Evolutionary conservation across 1,140 invertebrate genomes (phyloP).

Genomic region (Brevipalpus yothersi): DNA sequence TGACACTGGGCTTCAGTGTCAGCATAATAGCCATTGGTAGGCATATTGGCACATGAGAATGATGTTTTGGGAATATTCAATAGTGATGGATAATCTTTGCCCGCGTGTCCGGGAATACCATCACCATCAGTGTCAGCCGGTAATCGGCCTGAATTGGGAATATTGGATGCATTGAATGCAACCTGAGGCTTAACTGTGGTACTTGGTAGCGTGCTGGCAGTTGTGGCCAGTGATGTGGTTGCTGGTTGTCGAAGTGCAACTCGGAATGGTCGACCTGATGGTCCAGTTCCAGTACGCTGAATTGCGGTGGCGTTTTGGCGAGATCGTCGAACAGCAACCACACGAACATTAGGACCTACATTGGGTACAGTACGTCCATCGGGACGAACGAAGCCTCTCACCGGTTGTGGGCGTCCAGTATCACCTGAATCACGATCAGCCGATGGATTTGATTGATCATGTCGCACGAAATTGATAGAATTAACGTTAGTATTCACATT

Average conservation of each 20-base stretch:
- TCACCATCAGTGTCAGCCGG: conserved; percentile 11
- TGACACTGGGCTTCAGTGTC: conserved; percentile 49
- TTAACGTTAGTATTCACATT: no score
- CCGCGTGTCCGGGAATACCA: conserved; percentile 14
- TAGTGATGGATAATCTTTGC: conserved; percentile 12
- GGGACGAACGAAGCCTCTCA: no score
- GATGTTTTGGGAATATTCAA: conserved; percentile 16
- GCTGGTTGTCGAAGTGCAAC: neutral
- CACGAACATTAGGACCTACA: no score
- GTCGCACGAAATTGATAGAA: no score
- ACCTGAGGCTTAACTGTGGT: neutral
- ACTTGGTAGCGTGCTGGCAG: neutral
- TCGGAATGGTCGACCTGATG: no score
- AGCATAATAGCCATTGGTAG: conserved; percentile 17
- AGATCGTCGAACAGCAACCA: no score
- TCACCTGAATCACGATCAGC: no score
- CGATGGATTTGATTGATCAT: no score
- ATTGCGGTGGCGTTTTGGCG: no score
- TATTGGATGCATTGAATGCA: neutral
- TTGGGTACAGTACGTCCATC: no score
- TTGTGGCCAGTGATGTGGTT: neutral
- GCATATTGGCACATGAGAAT: conserved; percentile 16
- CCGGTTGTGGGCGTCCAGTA: no score
- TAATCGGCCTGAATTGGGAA: neutral
- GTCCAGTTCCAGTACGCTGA: no score